Evolutionary conservation across 1,140 invertebrate genomes (phyloP).

Genomic region (Drosophila kepulauana): DNA sequence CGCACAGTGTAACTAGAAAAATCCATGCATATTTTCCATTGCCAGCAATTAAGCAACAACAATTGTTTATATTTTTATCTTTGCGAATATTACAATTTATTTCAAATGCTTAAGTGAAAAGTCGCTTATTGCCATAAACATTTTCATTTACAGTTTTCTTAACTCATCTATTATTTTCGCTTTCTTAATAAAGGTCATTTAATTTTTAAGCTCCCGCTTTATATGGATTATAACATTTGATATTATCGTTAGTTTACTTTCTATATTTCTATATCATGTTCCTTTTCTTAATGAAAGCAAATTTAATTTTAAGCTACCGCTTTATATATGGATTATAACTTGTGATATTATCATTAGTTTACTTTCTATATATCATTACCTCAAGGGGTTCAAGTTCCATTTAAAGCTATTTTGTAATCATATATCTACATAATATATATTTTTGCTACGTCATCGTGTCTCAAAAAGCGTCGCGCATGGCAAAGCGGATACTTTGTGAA

Average conservation of each 20-base stretch:
- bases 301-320: background rate
- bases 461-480: slow-evolving; percentile 15
- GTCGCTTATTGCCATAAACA: slow-evolving; percentile 4
- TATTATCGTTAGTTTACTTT: background rate
- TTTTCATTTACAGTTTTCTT: slow-evolving; percentile 1
- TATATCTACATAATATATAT: slow-evolving; percentile 20
- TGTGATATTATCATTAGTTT: background rate
- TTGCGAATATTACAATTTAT: slow-evolving; percentile 62
- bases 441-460: slow-evolving; percentile 24
- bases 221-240: background rate
- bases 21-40: slow-evolving; percentile 5
- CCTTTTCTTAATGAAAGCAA: too few relatives aligned
- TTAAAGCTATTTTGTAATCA: slow-evolving; percentile 29
- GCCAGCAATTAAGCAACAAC: slow-evolving; percentile 41
- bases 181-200: too few relatives aligned
- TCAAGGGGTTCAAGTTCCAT: slow-evolving; percentile 16
- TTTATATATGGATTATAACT: background rate
- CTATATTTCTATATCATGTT: background rate
- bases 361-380: slow-evolving; percentile 18
- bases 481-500: slow-evolving; percentile 20
- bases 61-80: slow-evolving; percentile 31
- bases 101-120: slow-evolving; percentile 45
- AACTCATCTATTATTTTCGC: background rate
- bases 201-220: background rate
- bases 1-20: slow-evolving; percentile 20